Base-by-base conservation (phyloP, 2,888 invertebrate genomes). In the Acrobasis consociella region DNA sequence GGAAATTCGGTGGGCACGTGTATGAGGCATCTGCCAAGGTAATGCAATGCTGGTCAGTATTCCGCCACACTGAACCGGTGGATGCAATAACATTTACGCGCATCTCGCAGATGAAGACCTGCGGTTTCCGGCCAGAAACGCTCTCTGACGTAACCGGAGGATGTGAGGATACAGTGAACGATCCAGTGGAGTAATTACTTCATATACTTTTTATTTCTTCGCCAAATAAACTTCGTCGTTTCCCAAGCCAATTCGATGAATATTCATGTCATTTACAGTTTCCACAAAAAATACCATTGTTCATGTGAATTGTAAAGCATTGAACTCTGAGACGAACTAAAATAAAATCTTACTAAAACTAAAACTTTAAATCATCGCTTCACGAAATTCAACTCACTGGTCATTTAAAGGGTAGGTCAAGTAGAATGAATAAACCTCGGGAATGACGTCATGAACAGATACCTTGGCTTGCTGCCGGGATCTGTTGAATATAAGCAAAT, bases 51-150 rank as follows among this genome's bases (percentile, higher is more conserved):
- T 72, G 71, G 69, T 72, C 67, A 71, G 72, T 67, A 73, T 81
- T 78, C 80, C 74, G 71, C 71, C 73, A 75, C 69, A 65, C 73
- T 74, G 72, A 72, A 66, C 73, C 68, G 68, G 69, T 71, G 74
- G 71, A 67, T 67, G 80, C 77, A 81, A 81, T 83, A 82, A 85
- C 86, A 81, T 86, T 85, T 85, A 85, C 79, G 68, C 70, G 81
- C 80, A 86, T 86, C 83, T 85, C 70, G 81, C 80, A 86, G 85
- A 83, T 85, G 82, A 82, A 83, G 85, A 85, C 73, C 75, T 81
- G 84, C 64, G 85, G 85, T 85, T 86, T 87, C 85, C 84, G 81
- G 80, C 76, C 75, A 67, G 69, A 55, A 9, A 2, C 71, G 73
- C 31, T 31, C 31, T 31, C 31, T 31, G 31, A 2, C 31, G 31